Conservation (phyloP, 2,113 vertebrate species). For the Euleptes europaea region DNA sequence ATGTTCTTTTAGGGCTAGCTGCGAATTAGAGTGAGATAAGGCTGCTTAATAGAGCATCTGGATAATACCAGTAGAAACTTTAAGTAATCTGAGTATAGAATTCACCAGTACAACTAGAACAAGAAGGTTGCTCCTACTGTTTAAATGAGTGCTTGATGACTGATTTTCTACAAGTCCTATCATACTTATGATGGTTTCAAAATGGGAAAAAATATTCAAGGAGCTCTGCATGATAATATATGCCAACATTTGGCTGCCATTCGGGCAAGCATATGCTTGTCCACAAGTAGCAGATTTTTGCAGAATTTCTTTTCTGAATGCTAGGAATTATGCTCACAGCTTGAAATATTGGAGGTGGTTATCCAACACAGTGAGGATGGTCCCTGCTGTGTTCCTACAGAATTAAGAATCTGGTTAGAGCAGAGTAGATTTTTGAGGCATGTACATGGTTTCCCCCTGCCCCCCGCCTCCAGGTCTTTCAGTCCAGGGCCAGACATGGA, state of each 20-base stretch:
- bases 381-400: slow-evolving; percentile 3
- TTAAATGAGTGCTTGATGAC: neutral
- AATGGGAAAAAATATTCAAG: slow-evolving; percentile 32
- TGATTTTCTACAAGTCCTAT: slow-evolving; percentile 27
- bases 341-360: slow-evolving; percentile 47
- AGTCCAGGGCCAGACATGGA: neutral
- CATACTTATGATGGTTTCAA: neutral
- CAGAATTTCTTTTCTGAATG: slow-evolving; percentile 31
- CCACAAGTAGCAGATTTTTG: slow-evolving; percentile 38
- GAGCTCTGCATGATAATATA: slow-evolving; percentile 9
- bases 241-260: slow-evolving; percentile 5
- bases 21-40: neutral
- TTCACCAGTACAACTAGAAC: neutral
- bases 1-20: neutral
- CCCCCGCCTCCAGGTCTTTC: neutral
- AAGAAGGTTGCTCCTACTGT: neutral
- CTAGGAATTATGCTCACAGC: slow-evolving; percentile 40
- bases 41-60: neutral
- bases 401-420: slow-evolving; percentile 44
- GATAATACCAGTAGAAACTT: neutral
- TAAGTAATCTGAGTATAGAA: neutral
- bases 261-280: slow-evolving; percentile 41
- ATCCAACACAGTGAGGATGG: slow-evolving; percentile 34
- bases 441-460: neutral
- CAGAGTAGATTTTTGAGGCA: slow-evolving; percentile 31